A percentile compares a stretch with the other conserved stretches of the same genome.
Conservation (phyloP, 2,113 vertebrate species). For the Pterocles burchelli region DNA sequence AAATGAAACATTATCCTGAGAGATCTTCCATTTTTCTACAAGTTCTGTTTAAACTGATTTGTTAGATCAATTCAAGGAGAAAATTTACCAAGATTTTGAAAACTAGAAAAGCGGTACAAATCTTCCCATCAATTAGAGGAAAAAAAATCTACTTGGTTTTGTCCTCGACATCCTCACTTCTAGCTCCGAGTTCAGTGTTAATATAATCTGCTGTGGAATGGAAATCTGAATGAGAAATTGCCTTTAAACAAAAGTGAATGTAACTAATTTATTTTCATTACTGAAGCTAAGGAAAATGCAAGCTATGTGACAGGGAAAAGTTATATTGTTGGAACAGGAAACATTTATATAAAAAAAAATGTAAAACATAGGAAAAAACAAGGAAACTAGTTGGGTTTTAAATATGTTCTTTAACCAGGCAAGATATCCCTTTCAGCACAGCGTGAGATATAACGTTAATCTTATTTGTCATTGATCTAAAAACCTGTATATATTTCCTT, state of each 20-base stretch:
- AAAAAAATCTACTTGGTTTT: background rate
- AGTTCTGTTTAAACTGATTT: background rate
- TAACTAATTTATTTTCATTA: constrained; percentile 1
- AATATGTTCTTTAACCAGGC: background rate
- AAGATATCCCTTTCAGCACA: constrained; percentile 4
- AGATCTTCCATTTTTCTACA: background rate
- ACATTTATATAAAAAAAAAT: background rate
- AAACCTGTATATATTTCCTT: background rate
- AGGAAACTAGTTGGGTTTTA: background rate
- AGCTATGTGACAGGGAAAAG: background rate
- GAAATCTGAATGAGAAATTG: background rate
- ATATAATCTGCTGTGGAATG: background rate
- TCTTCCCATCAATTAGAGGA: background rate
- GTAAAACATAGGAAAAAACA: background rate
- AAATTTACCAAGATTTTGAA: background rate
- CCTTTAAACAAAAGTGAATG: background rate
- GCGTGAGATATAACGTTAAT: background rate
- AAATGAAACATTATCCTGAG: background rate
- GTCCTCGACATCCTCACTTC: background rate
- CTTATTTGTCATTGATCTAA: background rate
- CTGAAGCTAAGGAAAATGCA: background rate
- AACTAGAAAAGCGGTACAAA: background rate
- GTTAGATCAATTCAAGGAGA: background rate
- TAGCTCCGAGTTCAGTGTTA: background rate
- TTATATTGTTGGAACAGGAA: background rate